These are phyloP conservation scores for Gyps fulvus DNA, from an alignment of 2,113 vertebrate species.

Conservation along the genomic window DNA sequence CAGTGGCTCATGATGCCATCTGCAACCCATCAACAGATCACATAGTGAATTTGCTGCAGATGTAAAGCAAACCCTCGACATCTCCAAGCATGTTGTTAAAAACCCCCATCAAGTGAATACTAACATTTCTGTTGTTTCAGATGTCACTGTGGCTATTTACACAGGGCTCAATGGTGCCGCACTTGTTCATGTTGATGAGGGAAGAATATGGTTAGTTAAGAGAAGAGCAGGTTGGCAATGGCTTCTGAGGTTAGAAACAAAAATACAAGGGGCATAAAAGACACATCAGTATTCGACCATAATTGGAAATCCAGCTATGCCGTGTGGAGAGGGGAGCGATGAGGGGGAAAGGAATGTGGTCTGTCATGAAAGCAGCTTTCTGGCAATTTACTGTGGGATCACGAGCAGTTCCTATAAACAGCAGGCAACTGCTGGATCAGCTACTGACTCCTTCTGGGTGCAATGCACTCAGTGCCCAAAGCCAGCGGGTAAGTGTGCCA, in stretches of 20 bases:
- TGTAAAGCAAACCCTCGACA: conserved; percentile 62
- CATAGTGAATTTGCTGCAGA: conserved; percentile 61
- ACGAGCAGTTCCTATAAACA: neutral
- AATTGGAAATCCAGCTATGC: conserved; percentile 56
- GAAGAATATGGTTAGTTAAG: conserved; percentile 63
- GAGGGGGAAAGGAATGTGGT: conserved; percentile 51
- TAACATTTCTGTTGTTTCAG: conserved; percentile 63
- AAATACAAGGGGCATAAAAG: conserved; percentile 48
- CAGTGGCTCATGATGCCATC: conserved; percentile 58
- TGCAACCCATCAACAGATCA: conserved; percentile 65
- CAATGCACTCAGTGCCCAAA: neutral
- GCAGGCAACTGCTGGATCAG: conserved; percentile 30
- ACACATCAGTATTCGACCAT: conserved; percentile 32
- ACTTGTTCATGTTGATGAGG: conserved; percentile 49
- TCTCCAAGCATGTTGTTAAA: conserved; percentile 59
- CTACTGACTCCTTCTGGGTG: neutral
- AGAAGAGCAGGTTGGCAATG: conserved; percentile 54
- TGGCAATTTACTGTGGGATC: conserved; percentile 32
- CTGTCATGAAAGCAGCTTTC: conserved; percentile 25
- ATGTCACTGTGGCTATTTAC: conserved; percentile 59
- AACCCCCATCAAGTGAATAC: conserved; percentile 40
- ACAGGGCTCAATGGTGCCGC: conserved; percentile 19
- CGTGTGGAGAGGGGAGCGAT: neutral
- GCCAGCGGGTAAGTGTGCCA: neutral
- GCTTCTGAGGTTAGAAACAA: conserved; percentile 53